These are phyloP conservation scores for Ecdyonurus torrentis DNA, from an alignment of 2,888 invertebrate genomes.

Conservation along the genomic window DNA sequence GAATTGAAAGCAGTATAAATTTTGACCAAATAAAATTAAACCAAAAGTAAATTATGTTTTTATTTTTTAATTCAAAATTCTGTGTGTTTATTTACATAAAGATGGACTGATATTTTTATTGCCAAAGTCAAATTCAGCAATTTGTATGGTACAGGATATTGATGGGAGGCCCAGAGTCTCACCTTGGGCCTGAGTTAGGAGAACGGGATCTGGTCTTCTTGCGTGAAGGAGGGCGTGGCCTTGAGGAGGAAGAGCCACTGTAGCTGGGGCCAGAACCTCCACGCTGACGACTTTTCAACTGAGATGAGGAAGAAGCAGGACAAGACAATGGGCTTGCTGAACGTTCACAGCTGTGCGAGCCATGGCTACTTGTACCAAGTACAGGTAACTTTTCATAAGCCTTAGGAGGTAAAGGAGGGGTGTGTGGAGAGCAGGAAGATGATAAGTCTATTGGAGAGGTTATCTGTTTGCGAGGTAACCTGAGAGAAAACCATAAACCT, in stretches of 20 bases:
- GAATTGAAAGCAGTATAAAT: too few species aligned
- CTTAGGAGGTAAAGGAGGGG: slow-evolving; percentile 42
- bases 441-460: not conserved
- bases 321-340: not conserved
- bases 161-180: not conserved
- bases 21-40: too few species aligned
- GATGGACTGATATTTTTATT: too few species aligned
- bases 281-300: not conserved
- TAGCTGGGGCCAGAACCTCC: not conserved
- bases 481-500: not conserved
- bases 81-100: too few species aligned
- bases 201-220: slow-evolving; percentile 9
- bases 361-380: not conserved
- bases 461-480: not conserved
- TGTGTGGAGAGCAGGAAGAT: slow-evolving; percentile 44
- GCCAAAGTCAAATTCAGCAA: too few species aligned
- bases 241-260: slow-evolving; percentile 10
- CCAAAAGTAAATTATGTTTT: too few species aligned
- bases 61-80: too few species aligned
- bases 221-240: slow-evolving; percentile 18
- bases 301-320: not conserved
- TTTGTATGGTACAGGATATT: too few species aligned
- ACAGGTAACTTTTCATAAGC: slow-evolving; percentile 30
- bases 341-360: not conserved
- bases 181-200: slow-evolving; percentile 20